Base-by-base conservation (phyloP, 1,140 invertebrate species). In the Lordiphosa clarofinis region DNA sequence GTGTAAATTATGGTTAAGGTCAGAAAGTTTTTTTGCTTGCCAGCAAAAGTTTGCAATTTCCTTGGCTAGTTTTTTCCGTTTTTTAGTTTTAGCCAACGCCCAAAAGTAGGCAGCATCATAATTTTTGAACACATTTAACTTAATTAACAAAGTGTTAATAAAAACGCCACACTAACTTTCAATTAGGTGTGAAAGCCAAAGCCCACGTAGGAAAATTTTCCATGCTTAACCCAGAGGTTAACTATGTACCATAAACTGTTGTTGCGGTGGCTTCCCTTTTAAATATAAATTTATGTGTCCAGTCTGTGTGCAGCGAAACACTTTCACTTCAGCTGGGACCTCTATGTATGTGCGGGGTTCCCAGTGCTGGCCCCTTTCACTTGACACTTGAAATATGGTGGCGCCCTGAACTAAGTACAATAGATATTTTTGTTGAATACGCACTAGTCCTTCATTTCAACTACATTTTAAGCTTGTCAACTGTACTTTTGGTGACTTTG, bases 1-100 rank as follows among this genome's bases (percentile, higher is more conserved):
- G 78, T 84, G 78, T 84, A 84, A 84, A 84, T 84, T 86, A 84
- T 84, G 84, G 78, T 78, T 86, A 78, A 86, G 78, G 78, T 84
- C 78, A 84, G 65, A 86, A 84, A 84, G 65, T 79, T 86, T 60
- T 39, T 24, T 37, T 38, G 19, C 24, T 58, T 56, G 38, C 56
- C 53, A 19, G 11, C 31, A 31, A 40, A 55, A 66, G 52, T 70
- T 68, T 57, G 38, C 39, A 21, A 53, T 36, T 56, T 61, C 47
- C 43, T 60, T 64, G 46, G 42, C 53, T 62, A 62, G 53, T 59
- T 56, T 68, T 46, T 15, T 31, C 6, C 21, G 19, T 49, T 7
- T 4, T 42, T 47, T 43, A 10, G 39, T 54, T 54, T 33, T 9
- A 8, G 31, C 40, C 28, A 15, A n/a, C 36, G 33, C 15, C 3